A percentile compares a stretch with the other conserved stretches of the same genome.
These are phyloP conservation scores for Bellardia bayeri DNA, from an alignment of 2,888 invertebrate species.

Conservation along the genomic window DNA sequence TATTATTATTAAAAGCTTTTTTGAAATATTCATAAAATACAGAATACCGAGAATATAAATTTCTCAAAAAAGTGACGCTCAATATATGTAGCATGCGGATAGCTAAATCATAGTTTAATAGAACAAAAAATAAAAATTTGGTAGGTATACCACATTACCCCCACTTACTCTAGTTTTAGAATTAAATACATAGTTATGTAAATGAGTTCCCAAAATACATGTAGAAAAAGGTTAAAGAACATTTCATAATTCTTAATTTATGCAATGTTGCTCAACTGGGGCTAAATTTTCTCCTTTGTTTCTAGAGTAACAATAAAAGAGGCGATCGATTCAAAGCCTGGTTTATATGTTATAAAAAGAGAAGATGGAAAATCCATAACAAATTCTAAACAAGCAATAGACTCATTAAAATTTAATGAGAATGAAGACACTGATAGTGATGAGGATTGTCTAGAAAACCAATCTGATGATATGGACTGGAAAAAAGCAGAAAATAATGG, in stretches of 20 bases:
- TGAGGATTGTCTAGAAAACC: not conserved
- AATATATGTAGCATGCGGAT: too few relatives aligned
- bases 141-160: too few relatives aligned
- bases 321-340: not conserved
- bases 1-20: too few relatives aligned
- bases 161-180: too few relatives aligned
- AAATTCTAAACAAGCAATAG: not conserved
- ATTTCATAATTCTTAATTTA: not conserved
- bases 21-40: too few relatives aligned
- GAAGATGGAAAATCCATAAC: slow-evolving; percentile 51
- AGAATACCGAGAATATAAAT: too few relatives aligned
- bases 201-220: too few relatives aligned
- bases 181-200: too few relatives aligned
- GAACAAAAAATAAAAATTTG: too few relatives aligned
- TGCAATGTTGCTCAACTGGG: not conserved
- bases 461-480: not conserved
- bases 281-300: not conserved
- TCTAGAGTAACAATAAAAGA: not conserved
- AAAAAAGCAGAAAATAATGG: not conserved
- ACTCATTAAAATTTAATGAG: not conserved
- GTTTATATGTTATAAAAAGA: slow-evolving; percentile 67
- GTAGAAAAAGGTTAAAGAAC: too few relatives aligned
- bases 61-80: too few relatives aligned
- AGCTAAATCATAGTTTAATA: too few relatives aligned
- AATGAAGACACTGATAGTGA: not conserved